Percentiles rank a stretch among this genome's conserved stretches.
Evolutionary conservation across 2,888 invertebrate genomes (phyloP).

Genomic region (Apodemia zela): DNA sequence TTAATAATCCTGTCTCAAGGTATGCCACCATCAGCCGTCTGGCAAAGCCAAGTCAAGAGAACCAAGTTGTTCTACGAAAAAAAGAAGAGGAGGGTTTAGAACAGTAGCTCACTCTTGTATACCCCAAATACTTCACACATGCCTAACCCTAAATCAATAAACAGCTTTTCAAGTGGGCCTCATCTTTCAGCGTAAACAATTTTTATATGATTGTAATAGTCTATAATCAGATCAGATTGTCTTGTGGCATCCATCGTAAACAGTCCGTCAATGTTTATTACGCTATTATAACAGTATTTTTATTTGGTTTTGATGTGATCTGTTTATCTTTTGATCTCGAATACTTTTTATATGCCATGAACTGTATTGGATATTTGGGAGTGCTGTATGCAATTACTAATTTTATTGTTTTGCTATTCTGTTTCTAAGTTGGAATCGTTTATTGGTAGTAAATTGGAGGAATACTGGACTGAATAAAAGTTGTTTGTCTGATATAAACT

Average conservation of each 20-base stretch:
- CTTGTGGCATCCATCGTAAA: constrained; percentile 43
- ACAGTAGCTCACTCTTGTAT: too few species aligned
- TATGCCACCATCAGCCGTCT: too few species aligned
- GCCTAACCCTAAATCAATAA: constrained; percentile 31
- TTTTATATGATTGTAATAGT: constrained; percentile 53
- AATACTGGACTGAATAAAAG: constrained; percentile 6
- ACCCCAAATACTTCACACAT: not conserved
- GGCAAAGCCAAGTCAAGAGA: too few species aligned
- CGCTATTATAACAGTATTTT: constrained; percentile 67
- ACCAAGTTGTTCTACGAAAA: too few species aligned
- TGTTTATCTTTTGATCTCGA: constrained; percentile 63
- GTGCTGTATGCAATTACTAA: constrained; percentile 41
- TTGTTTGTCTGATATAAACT: constrained; percentile 4
- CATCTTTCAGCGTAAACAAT: constrained; percentile 52
- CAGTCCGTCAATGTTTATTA: constrained; percentile 55
- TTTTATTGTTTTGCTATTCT: constrained; percentile 31
- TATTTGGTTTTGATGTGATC: constrained; percentile 60
- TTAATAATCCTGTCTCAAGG: too few species aligned
- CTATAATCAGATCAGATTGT: constrained; percentile 62
- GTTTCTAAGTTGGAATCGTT: constrained; percentile 19
- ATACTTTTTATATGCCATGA: constrained; percentile 45
- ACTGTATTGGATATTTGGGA: constrained; percentile 31
- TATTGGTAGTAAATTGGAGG: constrained; percentile 17
- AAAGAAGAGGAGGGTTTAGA: too few species aligned
- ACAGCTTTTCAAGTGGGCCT: constrained; percentile 10